Evolutionary conservation across 2,113 vertebrate genomes (phyloP), one percentile per base, ranked within the genome.

Genomic region (Semnopithecus entellus): DNA sequence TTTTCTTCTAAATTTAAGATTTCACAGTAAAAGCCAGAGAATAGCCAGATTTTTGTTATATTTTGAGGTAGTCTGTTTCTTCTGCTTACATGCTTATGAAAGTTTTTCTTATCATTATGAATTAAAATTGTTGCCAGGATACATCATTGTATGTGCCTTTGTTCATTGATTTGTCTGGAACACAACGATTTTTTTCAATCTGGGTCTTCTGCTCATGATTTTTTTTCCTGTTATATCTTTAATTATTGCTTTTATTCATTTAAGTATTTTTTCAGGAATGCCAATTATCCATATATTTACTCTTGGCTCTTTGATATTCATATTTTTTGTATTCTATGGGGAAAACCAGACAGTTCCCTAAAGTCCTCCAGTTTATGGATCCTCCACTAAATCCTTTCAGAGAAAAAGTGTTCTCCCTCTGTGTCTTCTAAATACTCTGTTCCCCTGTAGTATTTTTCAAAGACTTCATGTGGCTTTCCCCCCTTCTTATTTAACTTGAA

Each of bases 121-220:
- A 97, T 96, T 85, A 96, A 97, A 95, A 95, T 73, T 85, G 57
- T 90, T 97, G 92, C 94, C 94, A 84, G 55, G 75, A 91, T 96
- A 96, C 72, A 94, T 75, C 57, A 61, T 66, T 91, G 45, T 92
- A 95, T 79, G 64, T 90, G 88, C 57, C 35, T 96, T 94, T 94
- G 64, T 97, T 91, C 92, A 95, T 40, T 96, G 88, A 92, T 94
- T 90, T 96, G 52, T 85, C 92, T 84, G 90, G 84, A 97, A 96
- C 88, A 92, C 78, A 96, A 92, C 90, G 55, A 95, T 87, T 95
- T 92, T 98, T 97, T 97, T 97, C 90, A 96, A 84, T 96, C 89
- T 95, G 90, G 64, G 30, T 94, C 90, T 96, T 96, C 96, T 89
- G 86, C 70, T 96, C 88, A 81, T 96, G 84, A 97, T 94, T 52